These are phyloP conservation scores for Heliconius aoede DNA, from an alignment of 2,888 invertebrate genomes.

Conservation along the genomic window DNA sequence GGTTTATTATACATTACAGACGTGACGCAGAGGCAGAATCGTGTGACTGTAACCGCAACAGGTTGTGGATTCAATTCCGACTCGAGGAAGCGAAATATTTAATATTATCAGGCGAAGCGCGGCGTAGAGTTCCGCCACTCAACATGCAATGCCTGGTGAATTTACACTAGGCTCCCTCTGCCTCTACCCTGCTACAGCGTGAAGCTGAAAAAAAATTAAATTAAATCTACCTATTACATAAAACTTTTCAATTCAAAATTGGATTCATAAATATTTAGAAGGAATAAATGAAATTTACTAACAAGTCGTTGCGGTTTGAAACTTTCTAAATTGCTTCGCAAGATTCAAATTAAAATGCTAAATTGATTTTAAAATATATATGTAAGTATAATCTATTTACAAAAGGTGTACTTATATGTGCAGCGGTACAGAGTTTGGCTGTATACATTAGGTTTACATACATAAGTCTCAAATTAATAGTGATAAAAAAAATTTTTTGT, in stretches of 20 bases:
- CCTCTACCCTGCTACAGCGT: neutral
- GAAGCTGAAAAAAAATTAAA: neutral
- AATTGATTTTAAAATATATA: neutral
- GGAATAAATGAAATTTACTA: conserved; percentile 13
- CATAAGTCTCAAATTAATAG: too few species aligned
- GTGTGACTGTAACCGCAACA: too few species aligned
- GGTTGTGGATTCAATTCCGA: too few species aligned
- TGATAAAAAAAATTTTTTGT: too few species aligned
- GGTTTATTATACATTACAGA: too few species aligned
- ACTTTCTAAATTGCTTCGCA: conserved; percentile 22
- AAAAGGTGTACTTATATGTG: neutral
- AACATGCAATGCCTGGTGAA: too few species aligned
- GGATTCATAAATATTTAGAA: conserved; percentile 20
- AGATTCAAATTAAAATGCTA: conserved; percentile 12
- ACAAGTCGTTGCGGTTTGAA: conserved; percentile 21
- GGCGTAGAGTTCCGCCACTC: too few species aligned
- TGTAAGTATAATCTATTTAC: neutral
- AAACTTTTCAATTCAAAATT: conserved; percentile 16
- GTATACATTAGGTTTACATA: too few species aligned
- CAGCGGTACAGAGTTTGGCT: too few species aligned
- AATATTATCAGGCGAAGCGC: too few species aligned
- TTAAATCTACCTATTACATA: neutral
- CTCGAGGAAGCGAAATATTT: too few species aligned
- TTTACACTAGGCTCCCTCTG: neutral
- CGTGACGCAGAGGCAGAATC: too few species aligned